Evolutionary conservation across 2,113 vertebrate species (phyloP).

Genomic region (Prochilodus magdalenae): DNA sequence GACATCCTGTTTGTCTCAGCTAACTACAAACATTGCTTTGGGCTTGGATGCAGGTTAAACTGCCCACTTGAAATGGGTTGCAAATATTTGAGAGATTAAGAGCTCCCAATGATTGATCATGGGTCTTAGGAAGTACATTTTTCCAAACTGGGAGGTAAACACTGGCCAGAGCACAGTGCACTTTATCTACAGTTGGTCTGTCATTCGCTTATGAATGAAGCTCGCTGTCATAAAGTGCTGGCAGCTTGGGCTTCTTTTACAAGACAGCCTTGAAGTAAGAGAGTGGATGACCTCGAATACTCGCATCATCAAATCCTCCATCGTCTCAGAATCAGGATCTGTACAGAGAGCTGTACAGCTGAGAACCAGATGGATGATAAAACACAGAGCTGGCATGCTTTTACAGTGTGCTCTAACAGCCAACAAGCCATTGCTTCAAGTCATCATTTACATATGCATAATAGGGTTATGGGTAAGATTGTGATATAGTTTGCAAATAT

Average conservation of each 20-base stretch:
- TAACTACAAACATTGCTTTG: conserved; percentile 19
- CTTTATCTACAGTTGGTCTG: not conserved
- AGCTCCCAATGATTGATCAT: conserved; percentile 44
- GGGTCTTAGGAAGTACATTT: conserved; percentile 31
- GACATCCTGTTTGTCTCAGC: conserved; percentile 14
- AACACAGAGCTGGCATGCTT: not conserved
- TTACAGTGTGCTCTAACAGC: not conserved
- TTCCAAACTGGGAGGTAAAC: conserved; percentile 28
- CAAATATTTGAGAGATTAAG: conserved; percentile 40
- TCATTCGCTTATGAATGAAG: not conserved
- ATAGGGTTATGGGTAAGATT: not conserved
- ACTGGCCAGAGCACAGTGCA: not conserved
- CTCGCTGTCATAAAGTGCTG: conserved; percentile 15
- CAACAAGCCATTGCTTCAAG: not conserved
- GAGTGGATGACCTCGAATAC: not conserved
- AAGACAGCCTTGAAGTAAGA: conserved; percentile 14
- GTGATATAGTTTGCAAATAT: no score
- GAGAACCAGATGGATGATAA: not conserved
- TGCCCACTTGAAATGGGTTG: conserved; percentile 23
- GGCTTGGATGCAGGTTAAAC: conserved; percentile 14
- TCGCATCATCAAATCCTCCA: not conserved
- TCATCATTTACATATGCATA: conserved; percentile 4
- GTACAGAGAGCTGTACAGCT: not conserved
- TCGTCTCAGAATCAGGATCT: not conserved
- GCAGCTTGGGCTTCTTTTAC: not conserved